Evolutionary conservation across 2,113 vertebrate species (phyloP).

Genomic region (Phocoena phocoena): DNA sequence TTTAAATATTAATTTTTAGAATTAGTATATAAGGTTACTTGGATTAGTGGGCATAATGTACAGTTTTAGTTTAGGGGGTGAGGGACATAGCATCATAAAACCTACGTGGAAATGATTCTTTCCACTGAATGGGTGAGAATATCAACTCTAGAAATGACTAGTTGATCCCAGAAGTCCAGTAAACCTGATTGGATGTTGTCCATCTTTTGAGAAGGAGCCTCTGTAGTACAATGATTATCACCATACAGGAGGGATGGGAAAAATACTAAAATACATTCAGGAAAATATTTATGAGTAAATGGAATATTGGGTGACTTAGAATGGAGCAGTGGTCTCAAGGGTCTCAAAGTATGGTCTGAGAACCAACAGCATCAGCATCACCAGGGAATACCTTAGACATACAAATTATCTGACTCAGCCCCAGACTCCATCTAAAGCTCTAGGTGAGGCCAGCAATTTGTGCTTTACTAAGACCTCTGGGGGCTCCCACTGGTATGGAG

Average conservation of each 20-base stretch:
- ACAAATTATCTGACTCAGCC: background rate
- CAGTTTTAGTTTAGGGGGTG: background rate
- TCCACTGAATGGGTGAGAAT: background rate
- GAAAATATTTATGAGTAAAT: background rate
- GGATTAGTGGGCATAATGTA: background rate
- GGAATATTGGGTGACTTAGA: background rate
- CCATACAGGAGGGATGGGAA: background rate
- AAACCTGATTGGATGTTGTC: background rate
- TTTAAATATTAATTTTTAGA: background rate
- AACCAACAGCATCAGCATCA: background rate
- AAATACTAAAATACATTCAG: background rate
- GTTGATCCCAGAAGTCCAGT: background rate
- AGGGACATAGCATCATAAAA: background rate
- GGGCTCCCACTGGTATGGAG: background rate
- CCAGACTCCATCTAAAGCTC: background rate
- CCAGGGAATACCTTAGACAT: background rate
- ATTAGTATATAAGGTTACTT: background rate
- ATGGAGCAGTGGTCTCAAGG: background rate
- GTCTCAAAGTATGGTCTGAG: background rate
- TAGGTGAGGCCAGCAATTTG: background rate
- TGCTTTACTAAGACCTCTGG: conserved; percentile 6
- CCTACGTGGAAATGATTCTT: background rate
- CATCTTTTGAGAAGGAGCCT: background rate
- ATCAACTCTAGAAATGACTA: background rate
- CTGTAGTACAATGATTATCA: background rate